Evolutionary conservation across 1,140 invertebrate genomes (phyloP).

Genomic region (Pogonognathellus flavescens): DNA sequence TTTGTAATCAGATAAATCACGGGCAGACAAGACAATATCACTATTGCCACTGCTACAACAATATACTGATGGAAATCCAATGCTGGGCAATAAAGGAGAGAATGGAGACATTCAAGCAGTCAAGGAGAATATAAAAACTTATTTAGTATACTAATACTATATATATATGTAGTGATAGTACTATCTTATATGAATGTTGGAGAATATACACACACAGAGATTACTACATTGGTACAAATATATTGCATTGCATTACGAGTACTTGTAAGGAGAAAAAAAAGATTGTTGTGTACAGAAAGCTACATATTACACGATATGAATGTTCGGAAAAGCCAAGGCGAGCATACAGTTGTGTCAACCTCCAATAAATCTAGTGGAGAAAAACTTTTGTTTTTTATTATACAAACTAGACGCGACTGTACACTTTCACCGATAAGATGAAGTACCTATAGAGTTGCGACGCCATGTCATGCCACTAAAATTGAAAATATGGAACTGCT

Average conservation of each 20-base stretch:
- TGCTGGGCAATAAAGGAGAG: neutral
- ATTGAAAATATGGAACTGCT: no score
- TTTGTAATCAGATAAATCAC: slow-evolving; percentile 21
- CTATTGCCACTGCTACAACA: neutral
- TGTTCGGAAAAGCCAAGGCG: neutral
- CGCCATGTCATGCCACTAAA: neutral
- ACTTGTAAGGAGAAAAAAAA: no score
- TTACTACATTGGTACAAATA: no score
- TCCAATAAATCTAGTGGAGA: neutral
- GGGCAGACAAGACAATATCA: slow-evolving; percentile 8
- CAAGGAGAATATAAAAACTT: neutral
- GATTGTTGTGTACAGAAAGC: neutral
- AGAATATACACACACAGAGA: no score
- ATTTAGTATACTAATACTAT: neutral
- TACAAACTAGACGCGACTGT: neutral
- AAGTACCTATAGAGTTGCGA: neutral
- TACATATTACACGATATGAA: neutral
- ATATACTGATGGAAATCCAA: neutral
- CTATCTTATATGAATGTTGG: no score
- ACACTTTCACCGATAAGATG: neutral
- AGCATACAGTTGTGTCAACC: neutral
- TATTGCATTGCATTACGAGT: no score
- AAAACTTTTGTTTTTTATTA: neutral
- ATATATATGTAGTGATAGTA: no score
- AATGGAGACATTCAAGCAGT: neutral